phyloP scores from a whole-genome alignment of 37 sponge, comb jelly and placozoan species.

The Ephydatia muelleri region DNA sequence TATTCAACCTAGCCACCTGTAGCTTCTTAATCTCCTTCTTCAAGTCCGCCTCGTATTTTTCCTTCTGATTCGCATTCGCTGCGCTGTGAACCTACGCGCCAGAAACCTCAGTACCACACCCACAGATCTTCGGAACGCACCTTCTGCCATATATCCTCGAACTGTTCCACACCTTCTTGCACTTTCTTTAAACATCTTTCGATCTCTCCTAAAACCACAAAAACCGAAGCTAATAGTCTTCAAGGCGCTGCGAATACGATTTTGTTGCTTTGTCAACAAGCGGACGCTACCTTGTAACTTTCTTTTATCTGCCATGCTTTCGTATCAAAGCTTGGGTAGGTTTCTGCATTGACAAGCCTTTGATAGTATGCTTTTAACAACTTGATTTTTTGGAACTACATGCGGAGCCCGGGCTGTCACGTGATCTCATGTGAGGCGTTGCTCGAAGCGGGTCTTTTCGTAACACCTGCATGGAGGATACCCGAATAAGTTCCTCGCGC shows the following conservation, averaged over 20 bases:
- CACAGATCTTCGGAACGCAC: slow-evolving; percentile 19
- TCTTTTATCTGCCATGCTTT: slow-evolving; percentile 91
- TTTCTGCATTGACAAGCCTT: slow-evolving; percentile 52
- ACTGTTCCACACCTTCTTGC: slow-evolving; percentile 89
- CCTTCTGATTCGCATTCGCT: slow-evolving; percentile 95
- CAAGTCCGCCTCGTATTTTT: slow-evolving; percentile 97
- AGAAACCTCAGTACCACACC: background rate
- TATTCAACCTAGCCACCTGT: slow-evolving; percentile 54
- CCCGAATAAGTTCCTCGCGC: no score
- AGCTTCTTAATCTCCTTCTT: slow-evolving; percentile 99
- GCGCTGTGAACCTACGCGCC: slow-evolving; percentile 82
- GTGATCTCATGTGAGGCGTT: no score
- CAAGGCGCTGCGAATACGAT: background rate
- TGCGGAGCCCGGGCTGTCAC: no score
- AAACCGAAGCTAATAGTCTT: background rate
- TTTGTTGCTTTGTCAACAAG: background rate
- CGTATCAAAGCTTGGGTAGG: background rate
- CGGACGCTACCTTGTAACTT: slow-evolving; percentile 83
- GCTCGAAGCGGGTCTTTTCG: no score
- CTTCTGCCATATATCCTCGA: slow-evolving; percentile 97
- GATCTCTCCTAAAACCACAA: slow-evolving; percentile 77
- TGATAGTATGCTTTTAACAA: no score
- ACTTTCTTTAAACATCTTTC: slow-evolving; percentile 96
- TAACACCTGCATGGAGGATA: no score
- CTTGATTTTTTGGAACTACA: no score